Evolutionary conservation across 53 echinoderm and acorn worm genomes (phyloP).

Genomic region (Echinometra lucunter): DNA sequence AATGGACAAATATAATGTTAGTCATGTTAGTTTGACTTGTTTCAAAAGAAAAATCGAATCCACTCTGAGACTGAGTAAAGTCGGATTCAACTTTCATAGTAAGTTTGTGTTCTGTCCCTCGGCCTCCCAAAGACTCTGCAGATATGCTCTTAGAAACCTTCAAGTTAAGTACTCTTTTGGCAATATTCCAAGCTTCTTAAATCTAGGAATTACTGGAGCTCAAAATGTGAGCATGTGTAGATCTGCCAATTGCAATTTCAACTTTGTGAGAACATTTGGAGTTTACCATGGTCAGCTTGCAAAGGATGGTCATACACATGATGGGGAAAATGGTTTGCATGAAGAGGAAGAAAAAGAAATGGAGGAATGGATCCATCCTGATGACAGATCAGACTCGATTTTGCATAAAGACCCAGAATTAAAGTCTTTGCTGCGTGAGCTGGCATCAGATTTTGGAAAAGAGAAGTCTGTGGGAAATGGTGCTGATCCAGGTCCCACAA

Average conservation of each 20-base stretch:
- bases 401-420: conserved; percentile 76
- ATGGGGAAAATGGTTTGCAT: not conserved
- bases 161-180: not conserved
- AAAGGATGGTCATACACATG: not conserved
- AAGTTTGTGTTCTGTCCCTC: not conserved
- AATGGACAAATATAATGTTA: not conserved
- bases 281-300: not conserved
- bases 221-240: not conserved
- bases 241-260: not conserved
- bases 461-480: not conserved
- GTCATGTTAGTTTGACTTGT: not conserved
- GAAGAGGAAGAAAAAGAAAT: not conserved
- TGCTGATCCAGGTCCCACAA: not conserved
- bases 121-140: not conserved
- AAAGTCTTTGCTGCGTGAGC: conserved; percentile 79
- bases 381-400: conserved; percentile 48
- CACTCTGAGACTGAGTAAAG: not conserved
- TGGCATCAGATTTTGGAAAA: conserved; percentile 89
- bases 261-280: not conserved
- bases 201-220: not conserved
- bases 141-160: not conserved
- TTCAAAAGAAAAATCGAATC: not conserved
- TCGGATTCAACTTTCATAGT: not conserved
- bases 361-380: conserved; percentile 84
- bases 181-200: not conserved